Base-by-base conservation (phyloP, 1,140 invertebrate genomes). In the Diorhabda elongata region DNA sequence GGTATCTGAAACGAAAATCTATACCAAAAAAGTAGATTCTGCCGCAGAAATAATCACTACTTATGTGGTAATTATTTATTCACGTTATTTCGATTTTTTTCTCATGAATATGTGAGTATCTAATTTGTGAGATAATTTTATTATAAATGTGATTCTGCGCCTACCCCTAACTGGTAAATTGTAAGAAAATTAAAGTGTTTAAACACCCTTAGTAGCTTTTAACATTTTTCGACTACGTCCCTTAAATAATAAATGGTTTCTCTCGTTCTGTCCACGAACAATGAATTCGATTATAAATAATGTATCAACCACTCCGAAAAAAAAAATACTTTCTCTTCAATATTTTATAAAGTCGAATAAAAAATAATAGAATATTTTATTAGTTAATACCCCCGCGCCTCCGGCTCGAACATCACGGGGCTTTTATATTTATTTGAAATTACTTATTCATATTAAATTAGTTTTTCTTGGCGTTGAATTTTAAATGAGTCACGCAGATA, bases 281-380 rank as follows among this genome's bases (percentile, higher is more conserved):
- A 79, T 79, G 77, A 75, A 77, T 79, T 77, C 73, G 73, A 74
- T 76, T 72, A 75, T 79, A 78, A 78, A 79, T 79, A 78, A 78
- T 79, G 73, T 77, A 79, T 77, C 26, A 73, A 71, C 74, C 76
- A 77, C 77, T 75, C 75, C 74, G 71, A 71, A 76, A 77, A 78
- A 78, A 26, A 78, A 79, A 76, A 79, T 75, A 77, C 76, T 74
- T 68, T 77, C 74, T 71, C 72, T 70, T 79, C 72, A 71, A 79
- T 79, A 78, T 76, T 78, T 78, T 72, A 79, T 79, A 72, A 71
- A 71, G 70, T 66, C 75, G 77, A 79, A 79, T 79, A 79, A 79
- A 79, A 79, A 79, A 79, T 79, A 79, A 79, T 79, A 79, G 77
- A 79, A 79, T 79, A 79, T 79, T 79, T 78, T 79, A 79, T 79